Conservation (phyloP, 2,113 vertebrate species). For the Cyanoderma ruficeps region DNA sequence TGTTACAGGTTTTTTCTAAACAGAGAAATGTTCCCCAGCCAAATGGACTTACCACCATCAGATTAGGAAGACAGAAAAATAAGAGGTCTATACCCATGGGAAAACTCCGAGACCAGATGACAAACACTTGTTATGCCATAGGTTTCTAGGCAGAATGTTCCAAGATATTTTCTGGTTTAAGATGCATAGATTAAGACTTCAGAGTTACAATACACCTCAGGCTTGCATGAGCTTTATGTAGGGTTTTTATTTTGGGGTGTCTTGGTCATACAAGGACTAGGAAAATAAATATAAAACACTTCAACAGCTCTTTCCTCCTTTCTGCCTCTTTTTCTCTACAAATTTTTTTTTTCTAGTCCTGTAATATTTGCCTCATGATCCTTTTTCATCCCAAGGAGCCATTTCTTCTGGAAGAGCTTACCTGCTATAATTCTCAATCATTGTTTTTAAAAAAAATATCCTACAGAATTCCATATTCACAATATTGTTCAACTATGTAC, state of each 20-base stretch:
- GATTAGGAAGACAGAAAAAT: background rate
- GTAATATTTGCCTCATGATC: background rate
- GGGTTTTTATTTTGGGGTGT: background rate
- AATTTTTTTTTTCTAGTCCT: background rate
- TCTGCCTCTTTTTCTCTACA: background rate
- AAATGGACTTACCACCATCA: background rate
- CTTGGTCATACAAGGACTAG: background rate
- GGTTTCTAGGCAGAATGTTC: background rate
- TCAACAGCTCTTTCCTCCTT: background rate
- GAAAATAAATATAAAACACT: background rate
- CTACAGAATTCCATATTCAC: background rate
- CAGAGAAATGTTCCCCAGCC: background rate
- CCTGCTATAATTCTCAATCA: background rate
- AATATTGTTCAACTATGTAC: background rate
- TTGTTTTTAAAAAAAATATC: background rate
- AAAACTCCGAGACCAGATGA: background rate
- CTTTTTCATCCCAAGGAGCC: background rate
- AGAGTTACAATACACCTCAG: background rate
- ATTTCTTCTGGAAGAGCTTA: background rate
- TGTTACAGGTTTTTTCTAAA: background rate
- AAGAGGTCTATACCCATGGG: background rate
- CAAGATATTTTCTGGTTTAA: background rate
- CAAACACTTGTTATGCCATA: background rate
- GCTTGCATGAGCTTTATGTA: background rate
- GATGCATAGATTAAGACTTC: background rate